Evolutionary conservation across 2,888 invertebrate genomes (phyloP).

Genomic region (Rhogogaster chlorosoma): DNA sequence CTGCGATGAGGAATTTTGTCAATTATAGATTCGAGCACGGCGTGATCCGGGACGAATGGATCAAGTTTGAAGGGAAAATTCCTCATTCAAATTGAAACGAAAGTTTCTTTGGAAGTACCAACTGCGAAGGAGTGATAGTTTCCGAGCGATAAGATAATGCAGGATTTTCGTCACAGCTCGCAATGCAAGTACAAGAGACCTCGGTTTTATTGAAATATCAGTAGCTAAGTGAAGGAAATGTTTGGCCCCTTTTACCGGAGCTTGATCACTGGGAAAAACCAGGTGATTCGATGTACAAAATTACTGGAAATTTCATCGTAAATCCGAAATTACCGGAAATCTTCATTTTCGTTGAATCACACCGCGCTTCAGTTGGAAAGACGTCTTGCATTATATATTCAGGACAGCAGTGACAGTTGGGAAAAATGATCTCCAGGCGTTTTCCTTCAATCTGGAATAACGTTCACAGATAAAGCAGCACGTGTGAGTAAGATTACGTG

Average conservation of each 20-base stretch:
- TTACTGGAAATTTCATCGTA: not conserved
- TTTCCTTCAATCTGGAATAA: not conserved
- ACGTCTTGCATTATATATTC: not conserved
- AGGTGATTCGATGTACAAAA: not conserved
- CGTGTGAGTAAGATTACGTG: not conserved
- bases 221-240: not conserved
- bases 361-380: not conserved
- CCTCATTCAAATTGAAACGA: not conserved
- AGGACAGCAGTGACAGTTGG: not conserved
- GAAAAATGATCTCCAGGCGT: not conserved
- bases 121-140: not conserved
- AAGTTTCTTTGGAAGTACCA: not conserved
- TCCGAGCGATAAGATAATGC: not conserved
- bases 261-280: not conserved
- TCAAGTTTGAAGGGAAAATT: not conserved
- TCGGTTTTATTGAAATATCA: no score
- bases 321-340: not conserved
- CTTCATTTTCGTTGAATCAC: not conserved
- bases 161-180: not conserved
- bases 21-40: not conserved
- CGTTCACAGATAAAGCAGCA: not conserved
- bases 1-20: not conserved
- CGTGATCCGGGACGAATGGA: not conserved
- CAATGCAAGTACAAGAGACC: not conserved
- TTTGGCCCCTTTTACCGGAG: not conserved